Base-by-base conservation (phyloP, 2,113 vertebrate species). In the Cyanoliseus patagonus region DNA sequence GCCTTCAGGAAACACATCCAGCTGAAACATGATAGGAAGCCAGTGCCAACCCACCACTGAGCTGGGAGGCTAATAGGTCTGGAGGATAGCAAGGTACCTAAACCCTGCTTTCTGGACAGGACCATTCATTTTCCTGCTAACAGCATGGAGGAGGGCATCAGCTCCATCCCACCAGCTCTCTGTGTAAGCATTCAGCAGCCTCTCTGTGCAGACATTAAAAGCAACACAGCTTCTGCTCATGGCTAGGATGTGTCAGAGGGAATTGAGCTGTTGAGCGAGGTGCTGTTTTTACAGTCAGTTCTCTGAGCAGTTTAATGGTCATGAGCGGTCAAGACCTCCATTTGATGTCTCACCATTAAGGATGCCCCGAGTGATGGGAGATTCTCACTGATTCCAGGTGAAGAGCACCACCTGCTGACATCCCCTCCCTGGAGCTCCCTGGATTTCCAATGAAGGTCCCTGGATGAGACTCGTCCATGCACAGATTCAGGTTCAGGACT, bases 371-470 rank as follows among this genome's bases (percentile, higher is more conserved):
- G 68, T 0, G 0, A 39, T 1, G 28, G 47, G 70, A 78, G 6
- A 31, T 41, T 82, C 47, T 44, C 44, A 4, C 16, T 9, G 92
- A 63, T 83, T 33, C 35, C 83, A 74, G 73, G 86, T 83, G 89
- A 61, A 94, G 93, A 94, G 84, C 93, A 73, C 87, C 92, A 90
- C 47, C 94, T 94, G 90, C 92, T 63, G 94, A 44, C 87, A 46
- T 27, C 57, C 46, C 49, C 28, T 44, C 55, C 86, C 33, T 13
- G 47, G 5, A 72, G 75, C 75, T 80, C 51, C 55, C 28, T 11
- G 83, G 2, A 2, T 22, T 5, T 23, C 41, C 1, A 0, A 7
- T 7, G 52, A 37, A 64, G 76, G 46, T 37, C 19, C 7, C 25
- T 41, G 62, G 24, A 9, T 70, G 53, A 39, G 64, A 8, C 10